Base-by-base conservation (phyloP, 64 coral and sea anemone species). In the Montipora sp. region DNA sequence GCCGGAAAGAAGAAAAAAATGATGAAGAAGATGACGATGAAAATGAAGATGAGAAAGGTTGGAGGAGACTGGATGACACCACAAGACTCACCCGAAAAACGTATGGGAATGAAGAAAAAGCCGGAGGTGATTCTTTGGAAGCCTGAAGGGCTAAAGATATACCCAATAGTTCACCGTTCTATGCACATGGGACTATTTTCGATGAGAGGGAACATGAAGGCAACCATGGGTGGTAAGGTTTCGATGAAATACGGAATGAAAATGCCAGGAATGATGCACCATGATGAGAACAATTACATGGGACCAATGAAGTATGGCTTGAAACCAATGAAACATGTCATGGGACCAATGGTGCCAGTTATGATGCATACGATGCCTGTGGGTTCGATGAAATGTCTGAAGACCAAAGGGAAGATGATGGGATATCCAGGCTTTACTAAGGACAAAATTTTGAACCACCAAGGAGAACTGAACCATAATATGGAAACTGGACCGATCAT, bases 401-500 rank as follows among this genome's bases (percentile, higher is more conserved):
- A 27, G 11, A 46, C 3, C 9, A 66, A 8, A 36, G 80, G 11
- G 46, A 65, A 65, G 23, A 63, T 50, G 77, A 51, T 63, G 80
- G 24, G 22, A 43, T 23, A 8, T 18, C 48, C 16, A 80, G 5
- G 59, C 7, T 11, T 8, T 3, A 24, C 22, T 6, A 81, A 58
- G 51, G 51, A 63, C 58, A 63, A 63, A 61, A 27, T 18, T 11
- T 61, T 61, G 57, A 19, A 43, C 5, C 7, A 1, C 21, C 8
- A 61, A 5, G 59, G 14, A 61, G 59, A 9, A 53, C 11, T 1
- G 14, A 43, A 60, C 53, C 57, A 15, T 82, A 11, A 4, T 24
- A 8, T 69, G 60, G 81, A 84, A 68, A 69, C 14, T 69, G 81
- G 81, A 46, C 81, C 60, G 11, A 74, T 91, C 61, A 61, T 73